A percentile compares a stretch with the other conserved stretches of the same genome.
Conservation (phyloP, 1,140 invertebrate genomes). For the Propsilocerus akamusi region DNA sequence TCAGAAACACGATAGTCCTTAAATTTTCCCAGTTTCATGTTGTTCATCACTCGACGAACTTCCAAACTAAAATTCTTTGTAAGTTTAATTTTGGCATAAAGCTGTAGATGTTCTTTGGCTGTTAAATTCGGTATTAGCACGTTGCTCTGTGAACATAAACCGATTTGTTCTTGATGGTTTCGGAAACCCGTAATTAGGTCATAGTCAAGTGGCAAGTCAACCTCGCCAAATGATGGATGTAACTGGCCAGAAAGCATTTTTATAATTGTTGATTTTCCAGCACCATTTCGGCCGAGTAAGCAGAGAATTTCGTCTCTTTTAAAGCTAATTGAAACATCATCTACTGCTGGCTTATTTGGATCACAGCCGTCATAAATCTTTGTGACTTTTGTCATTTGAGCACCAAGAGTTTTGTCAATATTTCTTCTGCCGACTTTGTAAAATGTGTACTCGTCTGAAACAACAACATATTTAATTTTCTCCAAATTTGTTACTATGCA, state of each 20-base stretch:
- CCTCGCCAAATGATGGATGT: constrained; percentile 33
- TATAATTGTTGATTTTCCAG: constrained; percentile 67
- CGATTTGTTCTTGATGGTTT: constrained; percentile 29
- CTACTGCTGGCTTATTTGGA: constrained; percentile 30
- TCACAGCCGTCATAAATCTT: constrained; percentile 24
- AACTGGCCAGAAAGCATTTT: constrained; percentile 47
- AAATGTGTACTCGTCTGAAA: constrained; percentile 16
- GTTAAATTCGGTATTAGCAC: constrained; percentile 63
- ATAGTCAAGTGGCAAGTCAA: constrained; percentile 22
- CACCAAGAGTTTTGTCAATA: constrained; percentile 25
- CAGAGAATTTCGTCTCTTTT: constrained; percentile 42
- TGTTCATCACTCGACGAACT: constrained; percentile 29
- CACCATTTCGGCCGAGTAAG: constrained; percentile 70
- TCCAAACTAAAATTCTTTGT: constrained; percentile 7
- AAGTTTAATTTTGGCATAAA: constrained; percentile 42
- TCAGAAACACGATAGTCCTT: constrained; percentile 30
- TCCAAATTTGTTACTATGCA: constrained; percentile 10
- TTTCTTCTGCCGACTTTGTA: constrained; percentile 15
- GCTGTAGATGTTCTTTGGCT: constrained; percentile 55
- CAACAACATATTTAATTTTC: constrained; percentile 13
- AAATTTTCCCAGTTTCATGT: constrained; percentile 32
- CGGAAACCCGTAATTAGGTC: constrained; percentile 8
- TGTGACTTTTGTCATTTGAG: constrained; percentile 26
- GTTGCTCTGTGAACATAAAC: constrained; percentile 70
- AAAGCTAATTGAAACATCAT: constrained; percentile 41